Evolutionary conservation across 2,113 vertebrate genomes (phyloP), one percentile per base, ranked within the genome.

Genomic region (Strigops habroptila): DNA sequence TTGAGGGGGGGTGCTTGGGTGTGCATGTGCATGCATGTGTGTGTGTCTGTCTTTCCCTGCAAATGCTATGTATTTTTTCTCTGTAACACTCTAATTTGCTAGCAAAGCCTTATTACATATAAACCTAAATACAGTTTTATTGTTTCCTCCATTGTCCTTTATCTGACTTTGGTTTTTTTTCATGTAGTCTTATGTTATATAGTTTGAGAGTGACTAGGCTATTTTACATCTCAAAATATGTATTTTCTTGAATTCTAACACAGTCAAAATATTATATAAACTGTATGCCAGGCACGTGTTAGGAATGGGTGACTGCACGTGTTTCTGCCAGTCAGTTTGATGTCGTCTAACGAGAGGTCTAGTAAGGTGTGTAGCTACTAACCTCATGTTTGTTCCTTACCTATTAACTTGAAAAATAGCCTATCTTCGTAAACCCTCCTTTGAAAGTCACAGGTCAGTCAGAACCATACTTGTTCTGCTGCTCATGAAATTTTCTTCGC

Each of bases 271-370:
- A 70, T 53, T 74, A 48, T 51, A 48, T 9, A 8, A 9, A 9
- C 7, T 68, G 2, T 55, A 25, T 75, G 3, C 15, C 18, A 35
- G 43, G 55, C 73, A 39, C 1, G 0, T 2, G 2, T 52, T 62
- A 90, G 31, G 67, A 79, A 71, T 22, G 23, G 24, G 33, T 65
- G 11, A 52, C 33, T 37, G 4, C 43, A 21, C 5, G 3, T 37
- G 3, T 35, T 44, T 28, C 6, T 60, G 23, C n/a, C 28, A 67
- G 55, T 63, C 10, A 49, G 13, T 64, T 48, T 80, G 12, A 4
- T 41, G 39, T 76, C 46, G 82, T 75, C 37, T 49, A 76, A 33
- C 12, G 21, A 60, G 35, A 53, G 30, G 6, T 62, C 22, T 65
- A 48, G 11, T 48, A 60, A 68, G 13, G 19, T 31, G 27, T 41